phyloP scores from a whole-genome alignment of 2,113 vertebrate genomes.

The Octodon degus region DNA sequence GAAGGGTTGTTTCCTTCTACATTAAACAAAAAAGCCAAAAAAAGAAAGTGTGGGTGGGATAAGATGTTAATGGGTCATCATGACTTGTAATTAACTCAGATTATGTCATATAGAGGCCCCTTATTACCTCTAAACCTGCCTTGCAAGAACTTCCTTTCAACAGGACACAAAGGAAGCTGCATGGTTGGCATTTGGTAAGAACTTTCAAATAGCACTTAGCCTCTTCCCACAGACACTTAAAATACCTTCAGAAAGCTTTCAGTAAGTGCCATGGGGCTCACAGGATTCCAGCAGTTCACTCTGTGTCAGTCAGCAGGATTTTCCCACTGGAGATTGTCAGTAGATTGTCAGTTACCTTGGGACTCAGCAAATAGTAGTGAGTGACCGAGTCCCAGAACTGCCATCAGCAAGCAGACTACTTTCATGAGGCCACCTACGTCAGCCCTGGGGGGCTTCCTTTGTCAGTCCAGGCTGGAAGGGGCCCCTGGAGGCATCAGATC shows the following conservation, averaged over 20 bases:
- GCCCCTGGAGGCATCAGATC: neutral
- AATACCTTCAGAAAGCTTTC: conserved; percentile 16
- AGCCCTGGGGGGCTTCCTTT: neutral
- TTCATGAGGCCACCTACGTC: neutral
- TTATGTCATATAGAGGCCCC: neutral
- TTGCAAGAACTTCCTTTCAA: conserved; percentile 1
- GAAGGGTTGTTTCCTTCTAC: neutral
- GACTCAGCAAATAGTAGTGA: conserved; percentile 45
- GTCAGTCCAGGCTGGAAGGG: neutral
- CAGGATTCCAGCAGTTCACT: conserved; percentile 14
- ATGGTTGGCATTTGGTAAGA: neutral
- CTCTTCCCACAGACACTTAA: conserved; percentile 37
- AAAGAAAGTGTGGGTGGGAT: neutral
- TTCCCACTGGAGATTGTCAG: conserved; percentile 18
- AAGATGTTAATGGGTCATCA: conserved; percentile 21
- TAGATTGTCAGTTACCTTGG: neutral
- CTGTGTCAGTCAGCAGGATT: conserved; percentile 52
- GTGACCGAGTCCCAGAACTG: neutral
- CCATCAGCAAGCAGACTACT: conserved; percentile 11
- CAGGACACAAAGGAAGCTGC: conserved; percentile 16
- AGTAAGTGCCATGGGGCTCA: neutral
- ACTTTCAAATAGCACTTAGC: conserved; percentile 2
- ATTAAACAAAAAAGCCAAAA: neutral
- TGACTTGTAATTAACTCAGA: conserved; percentile 19
- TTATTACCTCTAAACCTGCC: neutral